Base-by-base conservation (phyloP, 2,888 invertebrate species). In the Lagria hirta region DNA sequence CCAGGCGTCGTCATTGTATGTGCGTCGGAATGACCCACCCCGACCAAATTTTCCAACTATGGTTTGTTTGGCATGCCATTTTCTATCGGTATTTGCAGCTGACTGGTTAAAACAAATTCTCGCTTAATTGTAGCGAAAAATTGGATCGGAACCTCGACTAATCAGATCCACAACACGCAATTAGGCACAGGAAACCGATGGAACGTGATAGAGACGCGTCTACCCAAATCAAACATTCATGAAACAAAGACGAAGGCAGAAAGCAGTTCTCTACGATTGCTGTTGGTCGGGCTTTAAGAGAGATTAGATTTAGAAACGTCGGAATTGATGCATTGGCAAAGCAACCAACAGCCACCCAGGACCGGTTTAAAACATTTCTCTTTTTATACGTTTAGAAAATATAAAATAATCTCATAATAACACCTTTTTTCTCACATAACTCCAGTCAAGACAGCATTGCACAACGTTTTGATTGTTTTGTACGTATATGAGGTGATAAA, bases 251-350 rank as follows among this genome's bases (percentile, higher is more conserved):
- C 49, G 51, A 48, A 47, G 23, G 11, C 23, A 15, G 18, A 14
- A 14, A n/a, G n/a, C n/a, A 8, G 24, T 13, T 18, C 16, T 17
- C n/a, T 5, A 26, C 26, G 11, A 29, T 21, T 10, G 35, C 23
- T 23, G 14, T 16, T 49, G 42, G 40, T 51, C n/a, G n/a, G n/a
- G n/a, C 48, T 49, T 51, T 54, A 46, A 35, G 23, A 14, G 36
- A 49, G 50, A 54, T 54, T 51, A 51, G 55, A 55, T 52, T 51
- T 55, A 49, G 47, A 35, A 46, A 51, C 47, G 48, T 41, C 51
- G 30, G 41, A 41, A 34, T 52, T 52, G 54, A 52, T 52, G 44
- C 47, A 50, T 51, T 49, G 99, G 44, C 24, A n/a, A 8, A n/a
- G n/a, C n/a, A n/a, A n/a, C n/a, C n/a, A n/a, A n/a, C n/a, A n/a